Evolutionary conservation across 2,888 invertebrate genomes (phyloP).

Genomic region (Leucophenga montana): DNA sequence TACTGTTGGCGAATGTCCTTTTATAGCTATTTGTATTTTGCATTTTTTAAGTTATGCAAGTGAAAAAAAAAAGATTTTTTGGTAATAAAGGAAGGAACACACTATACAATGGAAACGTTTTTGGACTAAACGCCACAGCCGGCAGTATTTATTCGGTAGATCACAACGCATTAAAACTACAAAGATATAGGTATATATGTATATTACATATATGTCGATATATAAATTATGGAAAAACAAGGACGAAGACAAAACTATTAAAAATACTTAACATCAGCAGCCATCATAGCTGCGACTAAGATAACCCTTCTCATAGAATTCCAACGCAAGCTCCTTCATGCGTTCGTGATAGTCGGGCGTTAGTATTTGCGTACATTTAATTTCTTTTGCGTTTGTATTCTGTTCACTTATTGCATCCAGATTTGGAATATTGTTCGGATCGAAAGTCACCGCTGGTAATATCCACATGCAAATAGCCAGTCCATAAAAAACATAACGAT

Average conservation of each 20-base stretch:
- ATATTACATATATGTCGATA: background rate
- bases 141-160: constrained; percentile 23
- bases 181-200: no score
- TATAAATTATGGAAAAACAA: constrained; percentile 14
- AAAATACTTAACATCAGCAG: constrained; percentile 13
- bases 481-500: constrained; percentile 67
- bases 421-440: constrained; percentile 69
- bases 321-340: constrained; percentile 66
- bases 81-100: constrained; percentile 59
- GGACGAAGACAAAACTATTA: background rate
- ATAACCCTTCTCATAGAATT: constrained; percentile 70
- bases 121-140: constrained; percentile 16
- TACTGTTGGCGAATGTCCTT: background rate
- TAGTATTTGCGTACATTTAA: constrained; percentile 66
- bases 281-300: constrained; percentile 39
- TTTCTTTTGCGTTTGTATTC: constrained; percentile 59
- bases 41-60: constrained; percentile 47
- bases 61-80: constrained; percentile 49
- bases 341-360: constrained; percentile 70
- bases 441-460: constrained; percentile 71
- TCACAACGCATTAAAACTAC: constrained; percentile 9
- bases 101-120: constrained; percentile 26
- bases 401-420: constrained; percentile 67
- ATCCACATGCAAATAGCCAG: constrained; percentile 70
- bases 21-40: constrained; percentile 34